phyloP scores from a whole-genome alignment of 2,797 vertebrate species.

The Falco peregrinus region DNA sequence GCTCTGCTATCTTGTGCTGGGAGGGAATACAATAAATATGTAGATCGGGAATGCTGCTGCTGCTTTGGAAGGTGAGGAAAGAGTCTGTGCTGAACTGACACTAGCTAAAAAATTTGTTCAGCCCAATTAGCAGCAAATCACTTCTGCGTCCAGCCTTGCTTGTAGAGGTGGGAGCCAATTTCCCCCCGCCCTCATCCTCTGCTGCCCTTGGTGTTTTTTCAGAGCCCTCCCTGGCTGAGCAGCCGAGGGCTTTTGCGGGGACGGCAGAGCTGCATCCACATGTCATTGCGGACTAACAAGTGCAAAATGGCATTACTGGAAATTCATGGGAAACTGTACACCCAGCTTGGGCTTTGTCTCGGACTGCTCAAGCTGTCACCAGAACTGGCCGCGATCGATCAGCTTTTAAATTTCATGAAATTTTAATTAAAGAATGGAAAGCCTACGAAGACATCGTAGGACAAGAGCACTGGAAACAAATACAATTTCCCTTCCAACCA shows the following conservation, averaged over 20 bases:
- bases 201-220: neutral
- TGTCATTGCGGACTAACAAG: neutral
- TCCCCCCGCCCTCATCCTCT: neutral
- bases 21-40: conserved; percentile 21
- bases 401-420: conserved; percentile 52
- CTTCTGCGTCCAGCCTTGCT: neutral
- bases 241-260: neutral
- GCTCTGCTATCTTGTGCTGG: conserved; percentile 2
- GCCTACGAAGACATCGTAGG: conserved; percentile 1
- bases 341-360: neutral
- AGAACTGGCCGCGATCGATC: conserved; percentile 1
- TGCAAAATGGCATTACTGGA: conserved; percentile 8
- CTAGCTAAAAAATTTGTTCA: conserved; percentile 37
- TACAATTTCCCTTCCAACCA: conserved; percentile 58
- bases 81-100: conserved; percentile 20
- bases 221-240: neutral
- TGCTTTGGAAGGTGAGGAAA: conserved; percentile 12
- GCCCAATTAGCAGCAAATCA: conserved; percentile 57
- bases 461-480: conserved; percentile 52
- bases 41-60: conserved; percentile 4
- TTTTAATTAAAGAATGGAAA: conserved; percentile 51
- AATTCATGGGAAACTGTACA: neutral
- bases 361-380: neutral
- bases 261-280: neutral
- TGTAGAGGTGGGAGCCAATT: neutral